These are phyloP conservation scores for Nerophis lumbriciformis DNA, from an alignment of 2,113 vertebrate species.

Conservation along the genomic window DNA sequence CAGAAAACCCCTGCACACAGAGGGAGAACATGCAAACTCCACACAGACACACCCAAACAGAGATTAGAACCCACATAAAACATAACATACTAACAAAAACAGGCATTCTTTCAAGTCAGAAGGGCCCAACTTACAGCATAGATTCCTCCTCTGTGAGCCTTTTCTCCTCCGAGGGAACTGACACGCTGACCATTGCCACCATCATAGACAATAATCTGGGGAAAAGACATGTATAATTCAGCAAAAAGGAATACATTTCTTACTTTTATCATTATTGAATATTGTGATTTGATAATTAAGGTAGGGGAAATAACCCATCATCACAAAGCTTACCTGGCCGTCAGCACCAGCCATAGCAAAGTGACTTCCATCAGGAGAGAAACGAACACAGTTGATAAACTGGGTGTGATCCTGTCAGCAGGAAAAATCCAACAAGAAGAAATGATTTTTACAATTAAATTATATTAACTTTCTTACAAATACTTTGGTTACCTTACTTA, in stretches of 20 bases:
- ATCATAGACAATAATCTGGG: constrained; percentile 83
- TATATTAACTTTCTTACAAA: background rate
- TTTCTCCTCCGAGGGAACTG: constrained; percentile 76
- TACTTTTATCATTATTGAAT: background rate
- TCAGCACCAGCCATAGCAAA: constrained; percentile 87
- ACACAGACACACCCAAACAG: too few species aligned
- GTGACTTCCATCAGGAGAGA: constrained; percentile 85
- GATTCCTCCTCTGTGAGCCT: constrained; percentile 91
- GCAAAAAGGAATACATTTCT: background rate
- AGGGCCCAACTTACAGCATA: constrained; percentile 83
- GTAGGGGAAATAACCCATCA: background rate
- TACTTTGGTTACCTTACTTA: background rate
- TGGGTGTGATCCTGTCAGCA: constrained; percentile 79
- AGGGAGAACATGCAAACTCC: too few species aligned
- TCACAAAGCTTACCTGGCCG: constrained; percentile 76
- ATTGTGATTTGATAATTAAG: background rate
- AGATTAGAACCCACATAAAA: too few species aligned
- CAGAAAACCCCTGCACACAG: too few species aligned
- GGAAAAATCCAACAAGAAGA: background rate
- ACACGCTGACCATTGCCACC: constrained; percentile 81
- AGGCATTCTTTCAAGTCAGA: background rate
- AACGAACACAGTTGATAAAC: constrained; percentile 92
- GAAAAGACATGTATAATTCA: background rate
- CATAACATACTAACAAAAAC: background rate
- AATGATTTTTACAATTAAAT: background rate